Evolutionary conservation across 2,113 vertebrate species (phyloP), one percentile per base, ranked within the genome.

Genomic region (Leptodactylus fuscus): DNA sequence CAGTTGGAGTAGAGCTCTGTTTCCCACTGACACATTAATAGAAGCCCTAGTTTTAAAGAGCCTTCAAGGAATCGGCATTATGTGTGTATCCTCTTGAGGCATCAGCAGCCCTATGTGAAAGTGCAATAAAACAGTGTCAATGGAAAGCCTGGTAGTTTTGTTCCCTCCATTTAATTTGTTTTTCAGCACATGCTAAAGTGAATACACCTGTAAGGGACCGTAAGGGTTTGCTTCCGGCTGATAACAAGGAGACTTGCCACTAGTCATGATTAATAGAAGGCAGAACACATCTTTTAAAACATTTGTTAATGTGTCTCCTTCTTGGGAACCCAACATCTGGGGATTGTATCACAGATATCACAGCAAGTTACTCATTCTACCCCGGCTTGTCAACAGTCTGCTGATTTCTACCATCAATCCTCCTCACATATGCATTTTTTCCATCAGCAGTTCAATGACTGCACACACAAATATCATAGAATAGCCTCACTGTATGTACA

Each of bases 281-380:
- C 75, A 70, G 77, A 85, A 48, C 75, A 70, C 62, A 44, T 78
- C 46, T 85, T 79, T 79, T 79, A 85, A 85, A 85, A 79, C 62
- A 85, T 85, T 85, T 85, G 83, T 79, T 70, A 85, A 70, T 85
- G 75, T 79, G 74, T 85, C 75, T 75, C 82, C n/a, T 85, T 85
- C 36, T 79, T 70, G 76, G 76, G 75, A 85, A 75, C 74, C 62
- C 62, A 85, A 85, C 83, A 85, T 85, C 83, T 85, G 83, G 74
- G 74, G 46, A 85, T 85, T 60, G 34, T 71, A 85, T 85, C 83
- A 85, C 44, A 53, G 75, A 85, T 80, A 79, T 85, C 83, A 41
- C 83, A 85, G 75, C 46, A 78, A 85, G 75, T 85, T 80, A 85
- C 83, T 85, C 75, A 85, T 85, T 85, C 75, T 51, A 85, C 69